Evolutionary conservation across 2,797 vertebrate species (phyloP).

Genomic region (Tarsius wallacei): DNA sequence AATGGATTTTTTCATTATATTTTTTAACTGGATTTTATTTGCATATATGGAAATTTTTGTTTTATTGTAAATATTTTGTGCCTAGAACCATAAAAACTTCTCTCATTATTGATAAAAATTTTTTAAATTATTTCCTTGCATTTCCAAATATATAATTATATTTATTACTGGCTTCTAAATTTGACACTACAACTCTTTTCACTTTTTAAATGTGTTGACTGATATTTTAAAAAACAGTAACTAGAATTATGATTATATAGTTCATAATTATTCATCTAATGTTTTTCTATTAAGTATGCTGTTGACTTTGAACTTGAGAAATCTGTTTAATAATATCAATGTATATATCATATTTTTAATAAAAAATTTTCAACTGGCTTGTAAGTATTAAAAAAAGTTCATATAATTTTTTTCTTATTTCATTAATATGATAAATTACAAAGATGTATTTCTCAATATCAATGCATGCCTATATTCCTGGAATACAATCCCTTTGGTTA

Average conservation of each 20-base stretch:
- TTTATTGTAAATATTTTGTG: not conserved
- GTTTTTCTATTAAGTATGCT: not conserved
- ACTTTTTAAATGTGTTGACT: conserved; percentile 10
- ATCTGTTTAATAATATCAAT: not conserved
- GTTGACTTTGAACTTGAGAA: not conserved
- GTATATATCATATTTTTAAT: not conserved
- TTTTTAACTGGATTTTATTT: not conserved
- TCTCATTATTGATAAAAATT: not conserved
- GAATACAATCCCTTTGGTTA: not conserved
- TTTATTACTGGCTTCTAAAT: not conserved
- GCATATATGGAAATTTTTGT: not conserved
- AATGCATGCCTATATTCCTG: not conserved
- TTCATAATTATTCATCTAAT: not conserved
- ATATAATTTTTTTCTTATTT: not conserved
- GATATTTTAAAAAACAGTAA: not conserved
- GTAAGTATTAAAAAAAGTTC: not conserved
- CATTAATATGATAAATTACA: not conserved
- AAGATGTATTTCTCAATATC: not conserved
- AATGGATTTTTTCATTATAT: not conserved
- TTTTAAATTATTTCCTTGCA: not conserved
- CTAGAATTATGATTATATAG: not conserved
- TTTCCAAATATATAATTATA: not conserved
- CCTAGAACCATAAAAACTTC: not conserved
- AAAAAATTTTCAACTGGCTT: not conserved
- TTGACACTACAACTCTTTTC: not conserved